Evolutionary conservation across 2,888 invertebrate species (phyloP).

Genomic region (Melolontha melolontha): DNA sequence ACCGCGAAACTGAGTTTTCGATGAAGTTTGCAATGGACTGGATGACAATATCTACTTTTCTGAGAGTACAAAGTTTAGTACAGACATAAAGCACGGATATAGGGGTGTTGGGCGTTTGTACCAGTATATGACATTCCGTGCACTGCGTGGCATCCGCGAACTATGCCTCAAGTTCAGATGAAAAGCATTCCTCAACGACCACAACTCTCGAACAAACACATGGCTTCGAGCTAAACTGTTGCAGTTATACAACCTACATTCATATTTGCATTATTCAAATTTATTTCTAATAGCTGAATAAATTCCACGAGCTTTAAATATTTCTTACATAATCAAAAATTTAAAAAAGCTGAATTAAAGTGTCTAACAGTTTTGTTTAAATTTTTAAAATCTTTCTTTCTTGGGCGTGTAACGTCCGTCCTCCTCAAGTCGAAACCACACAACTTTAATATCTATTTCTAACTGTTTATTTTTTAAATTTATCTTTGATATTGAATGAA

Average conservation of each 20-base stretch:
- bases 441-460: too few relatives aligned
- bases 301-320: conserved; percentile 14
- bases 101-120: conserved; percentile 44
- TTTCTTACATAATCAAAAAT: conserved; percentile 6
- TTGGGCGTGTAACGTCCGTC: too few relatives aligned
- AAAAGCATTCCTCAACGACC: conserved; percentile 65
- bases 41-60: conserved; percentile 54
- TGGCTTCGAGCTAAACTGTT: conserved; percentile 60
- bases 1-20: conserved; percentile 49
- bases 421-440: too few relatives aligned
- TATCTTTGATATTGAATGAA: too few relatives aligned
- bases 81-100: conserved; percentile 50
- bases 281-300: conserved; percentile 30
- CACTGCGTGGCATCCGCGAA: conserved; percentile 63
- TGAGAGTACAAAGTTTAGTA: conserved; percentile 54
- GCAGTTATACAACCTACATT: conserved; percentile 47
- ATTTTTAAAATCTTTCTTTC: too few relatives aligned
- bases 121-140: conserved; percentile 64
- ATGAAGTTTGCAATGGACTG: conserved; percentile 52
- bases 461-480: too few relatives aligned
- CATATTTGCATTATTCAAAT: conserved; percentile 47
- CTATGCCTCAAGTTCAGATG: conserved; percentile 66
- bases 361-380: too few relatives aligned
- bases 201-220: conserved; percentile 65
- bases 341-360: not conserved